Evolutionary conservation across 2,113 vertebrate genomes (phyloP).

Genomic region (Thunnus maccoyii): DNA sequence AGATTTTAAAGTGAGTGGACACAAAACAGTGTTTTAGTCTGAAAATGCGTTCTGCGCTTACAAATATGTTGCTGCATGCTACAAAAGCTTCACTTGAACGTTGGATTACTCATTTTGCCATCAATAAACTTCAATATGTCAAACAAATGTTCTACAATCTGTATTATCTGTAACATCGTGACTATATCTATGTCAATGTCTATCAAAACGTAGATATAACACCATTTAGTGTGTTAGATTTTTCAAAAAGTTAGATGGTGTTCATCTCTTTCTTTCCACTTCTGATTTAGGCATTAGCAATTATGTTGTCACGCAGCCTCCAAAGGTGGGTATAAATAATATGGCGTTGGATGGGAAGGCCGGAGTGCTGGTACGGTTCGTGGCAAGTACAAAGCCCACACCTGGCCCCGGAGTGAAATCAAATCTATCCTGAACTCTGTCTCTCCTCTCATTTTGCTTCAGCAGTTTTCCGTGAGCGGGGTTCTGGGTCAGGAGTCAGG

Average conservation of each 20-base stretch:
- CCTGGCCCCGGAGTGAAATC: constrained; percentile 83
- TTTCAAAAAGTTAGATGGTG: background rate
- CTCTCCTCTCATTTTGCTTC: constrained; percentile 71
- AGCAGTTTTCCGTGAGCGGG: constrained; percentile 62
- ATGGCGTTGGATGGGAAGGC: constrained; percentile 43
- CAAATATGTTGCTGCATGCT: background rate
- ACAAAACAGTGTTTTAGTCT: constrained; percentile 1
- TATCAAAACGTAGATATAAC: background rate
- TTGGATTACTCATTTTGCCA: background rate
- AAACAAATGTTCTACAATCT: background rate
- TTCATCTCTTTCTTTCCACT: constrained; percentile 19
- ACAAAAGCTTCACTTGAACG: background rate
- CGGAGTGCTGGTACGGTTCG: constrained; percentile 70
- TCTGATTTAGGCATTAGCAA: constrained; percentile 60
- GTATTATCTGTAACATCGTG: background rate
- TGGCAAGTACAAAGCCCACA: constrained; percentile 82
- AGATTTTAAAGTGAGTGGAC: background rate
- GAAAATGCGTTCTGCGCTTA: background rate
- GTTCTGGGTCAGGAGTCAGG: constrained; percentile 77
- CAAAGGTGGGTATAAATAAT: constrained; percentile 75
- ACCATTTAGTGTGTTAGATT: background rate
- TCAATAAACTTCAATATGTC: background rate
- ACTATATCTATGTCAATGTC: background rate
- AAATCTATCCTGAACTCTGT: constrained; percentile 82
- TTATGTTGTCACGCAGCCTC: constrained; percentile 40